Evolutionary conservation across 2,797 vertebrate genomes (phyloP).

Genomic region (Alosa sapidissima): DNA sequence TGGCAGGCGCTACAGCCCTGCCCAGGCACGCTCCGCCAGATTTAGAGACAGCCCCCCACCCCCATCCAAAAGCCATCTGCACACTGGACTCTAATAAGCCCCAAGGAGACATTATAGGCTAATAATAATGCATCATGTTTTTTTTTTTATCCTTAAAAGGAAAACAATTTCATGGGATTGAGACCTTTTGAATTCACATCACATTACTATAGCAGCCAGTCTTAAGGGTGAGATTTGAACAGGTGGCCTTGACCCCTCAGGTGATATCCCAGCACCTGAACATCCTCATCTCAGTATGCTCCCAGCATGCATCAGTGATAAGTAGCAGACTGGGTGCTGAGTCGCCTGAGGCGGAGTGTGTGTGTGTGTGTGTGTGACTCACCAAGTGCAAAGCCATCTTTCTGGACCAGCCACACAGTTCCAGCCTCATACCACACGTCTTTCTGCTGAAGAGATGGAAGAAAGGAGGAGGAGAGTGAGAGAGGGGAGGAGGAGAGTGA

Average conservation of each 20-base stretch:
- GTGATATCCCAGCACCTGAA: neutral
- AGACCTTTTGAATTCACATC: too few relatives aligned
- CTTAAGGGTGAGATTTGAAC: neutral
- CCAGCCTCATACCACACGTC: conserved; percentile 91
- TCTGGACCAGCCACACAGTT: conserved; percentile 86
- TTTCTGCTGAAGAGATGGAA: conserved; percentile 47
- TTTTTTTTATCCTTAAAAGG: too few relatives aligned
- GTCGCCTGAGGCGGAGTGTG: neutral
- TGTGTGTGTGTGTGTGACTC: conserved; percentile 53
- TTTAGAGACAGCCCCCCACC: too few relatives aligned
- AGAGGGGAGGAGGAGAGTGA: neutral
- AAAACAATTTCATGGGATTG: too few relatives aligned
- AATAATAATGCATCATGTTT: too few relatives aligned
- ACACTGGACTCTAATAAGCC: too few relatives aligned
- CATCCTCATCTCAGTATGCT: neutral
- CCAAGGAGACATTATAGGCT: too few relatives aligned
- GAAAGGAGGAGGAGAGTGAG: neutral
- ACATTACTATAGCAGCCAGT: too few relatives aligned
- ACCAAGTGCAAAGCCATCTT: conserved; percentile 83
- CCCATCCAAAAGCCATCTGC: too few relatives aligned
- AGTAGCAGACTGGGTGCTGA: neutral
- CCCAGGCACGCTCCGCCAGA: too few relatives aligned
- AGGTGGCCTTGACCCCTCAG: neutral
- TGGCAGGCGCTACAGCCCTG: too few relatives aligned
- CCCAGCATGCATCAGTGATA: neutral